Percentiles rank a stretch among this genome's conserved stretches.
Conservation (phyloP, 1,140 invertebrate genomes). For the Probaryconus sp. region DNA sequence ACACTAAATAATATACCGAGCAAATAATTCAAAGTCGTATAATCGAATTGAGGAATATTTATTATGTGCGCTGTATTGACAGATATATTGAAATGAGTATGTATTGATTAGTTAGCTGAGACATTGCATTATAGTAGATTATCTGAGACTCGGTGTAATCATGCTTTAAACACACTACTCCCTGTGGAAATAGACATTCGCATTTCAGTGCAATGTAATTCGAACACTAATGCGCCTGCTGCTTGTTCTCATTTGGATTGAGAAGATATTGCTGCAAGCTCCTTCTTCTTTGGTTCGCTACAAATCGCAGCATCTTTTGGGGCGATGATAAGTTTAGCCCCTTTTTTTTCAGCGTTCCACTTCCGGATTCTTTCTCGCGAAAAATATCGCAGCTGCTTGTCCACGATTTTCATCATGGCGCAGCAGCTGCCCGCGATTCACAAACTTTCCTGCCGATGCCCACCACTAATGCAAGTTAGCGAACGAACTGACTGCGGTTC, state of each 20-base stretch:
- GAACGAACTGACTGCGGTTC: constrained; percentile 7
- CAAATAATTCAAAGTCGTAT: not conserved
- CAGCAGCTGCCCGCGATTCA: constrained; percentile 23
- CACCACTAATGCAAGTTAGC: constrained; percentile 16
- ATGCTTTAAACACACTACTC: constrained; percentile 46
- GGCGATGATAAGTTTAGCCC: too few species aligned
- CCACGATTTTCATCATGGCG: constrained; percentile 8
- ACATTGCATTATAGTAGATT: constrained; percentile 52
- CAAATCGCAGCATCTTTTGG: too few species aligned
- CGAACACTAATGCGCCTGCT: constrained; percentile 35
- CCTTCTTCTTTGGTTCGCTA: too few species aligned
- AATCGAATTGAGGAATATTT: constrained; percentile 4
- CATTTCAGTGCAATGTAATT: constrained; percentile 34
- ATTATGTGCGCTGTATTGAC: constrained; percentile 26
- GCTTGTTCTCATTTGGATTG: constrained; percentile 40
- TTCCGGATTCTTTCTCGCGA: constrained; percentile 1
- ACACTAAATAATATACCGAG: too few species aligned
- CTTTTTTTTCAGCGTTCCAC: constrained; percentile 25
- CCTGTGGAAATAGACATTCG: constrained; percentile 35
- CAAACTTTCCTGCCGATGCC: constrained; percentile 23
- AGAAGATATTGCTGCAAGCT: constrained; percentile 32
- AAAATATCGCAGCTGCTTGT: constrained; percentile 23
- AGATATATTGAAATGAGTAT: constrained; percentile 36
- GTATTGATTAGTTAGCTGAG: constrained; percentile 51
- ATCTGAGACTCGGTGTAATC: constrained; percentile 50